phyloP scores from a whole-genome alignment of 2,113 vertebrate genomes.

The Ovibos moschatus region DNA sequence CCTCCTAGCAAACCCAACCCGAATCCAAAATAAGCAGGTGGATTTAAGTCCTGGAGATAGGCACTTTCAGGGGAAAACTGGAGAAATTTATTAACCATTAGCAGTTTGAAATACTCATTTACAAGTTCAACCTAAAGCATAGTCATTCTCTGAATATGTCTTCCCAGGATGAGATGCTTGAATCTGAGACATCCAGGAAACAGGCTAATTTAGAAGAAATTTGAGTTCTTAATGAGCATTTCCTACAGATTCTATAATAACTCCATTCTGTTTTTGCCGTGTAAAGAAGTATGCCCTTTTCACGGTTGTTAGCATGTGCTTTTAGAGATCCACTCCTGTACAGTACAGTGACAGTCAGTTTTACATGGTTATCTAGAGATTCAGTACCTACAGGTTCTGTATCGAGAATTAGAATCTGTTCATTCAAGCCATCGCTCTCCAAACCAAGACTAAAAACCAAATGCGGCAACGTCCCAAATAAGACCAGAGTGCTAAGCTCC shows the following conservation, averaged over 20 bases:
- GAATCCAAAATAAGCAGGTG: slow-evolving; percentile 23
- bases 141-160: neutral
- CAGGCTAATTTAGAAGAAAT: slow-evolving; percentile 10
- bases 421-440: neutral
- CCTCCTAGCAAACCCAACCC: neutral
- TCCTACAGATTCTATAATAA: slow-evolving; percentile 27
- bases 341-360: neutral
- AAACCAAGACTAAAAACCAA: neutral
- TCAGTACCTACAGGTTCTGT: neutral
- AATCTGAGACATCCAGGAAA: slow-evolving; percentile 13
- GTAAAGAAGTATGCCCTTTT: slow-evolving; percentile 21
- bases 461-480: neutral
- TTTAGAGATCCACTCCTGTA: neutral
- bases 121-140: neutral
- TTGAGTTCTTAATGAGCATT: slow-evolving; percentile 36
- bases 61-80: neutral
- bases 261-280: neutral
- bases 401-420: neutral
- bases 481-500: neutral
- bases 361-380: neutral
- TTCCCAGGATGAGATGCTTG: neutral
- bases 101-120: slow-evolving; percentile 35
- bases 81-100: neutral
- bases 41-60: neutral
- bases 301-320: neutral